These are phyloP conservation scores for Myiagra hebetior DNA, from an alignment of 2,113 vertebrate species.

Conservation along the genomic window DNA sequence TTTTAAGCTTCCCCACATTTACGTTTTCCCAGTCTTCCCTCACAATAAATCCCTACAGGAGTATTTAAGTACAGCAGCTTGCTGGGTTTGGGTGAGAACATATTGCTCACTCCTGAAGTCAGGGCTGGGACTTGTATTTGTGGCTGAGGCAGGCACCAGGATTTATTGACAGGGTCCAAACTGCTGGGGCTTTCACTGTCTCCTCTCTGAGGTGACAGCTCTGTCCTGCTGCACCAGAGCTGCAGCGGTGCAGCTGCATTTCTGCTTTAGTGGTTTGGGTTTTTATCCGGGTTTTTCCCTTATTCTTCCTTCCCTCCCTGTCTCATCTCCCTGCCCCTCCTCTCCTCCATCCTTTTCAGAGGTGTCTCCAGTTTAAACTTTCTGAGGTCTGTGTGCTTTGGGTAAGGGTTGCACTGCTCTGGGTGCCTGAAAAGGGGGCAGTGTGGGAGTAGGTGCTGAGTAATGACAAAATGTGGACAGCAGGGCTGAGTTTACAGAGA, in stretches of 20 bases:
- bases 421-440: neutral
- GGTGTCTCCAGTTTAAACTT: neutral
- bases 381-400: neutral
- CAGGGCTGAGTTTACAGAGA: neutral
- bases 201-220: neutral
- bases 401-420: neutral
- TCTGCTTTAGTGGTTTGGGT: neutral
- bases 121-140: neutral
- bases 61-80: constrained; percentile 27
- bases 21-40: constrained; percentile 22
- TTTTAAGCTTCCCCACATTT: neutral
- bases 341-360: neutral
- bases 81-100: neutral
- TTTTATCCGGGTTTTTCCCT: neutral
- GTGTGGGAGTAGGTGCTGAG: neutral
- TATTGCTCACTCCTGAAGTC: neutral
- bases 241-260: neutral
- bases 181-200: neutral
- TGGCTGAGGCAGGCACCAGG: neutral
- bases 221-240: neutral
- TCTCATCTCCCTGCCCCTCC: neutral
- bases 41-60: constrained; percentile 23
- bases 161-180: neutral
- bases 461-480: neutral
- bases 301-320: neutral